Evolutionary conservation across 2,888 invertebrate genomes (phyloP).

Genomic region (Heliconius sara): DNA sequence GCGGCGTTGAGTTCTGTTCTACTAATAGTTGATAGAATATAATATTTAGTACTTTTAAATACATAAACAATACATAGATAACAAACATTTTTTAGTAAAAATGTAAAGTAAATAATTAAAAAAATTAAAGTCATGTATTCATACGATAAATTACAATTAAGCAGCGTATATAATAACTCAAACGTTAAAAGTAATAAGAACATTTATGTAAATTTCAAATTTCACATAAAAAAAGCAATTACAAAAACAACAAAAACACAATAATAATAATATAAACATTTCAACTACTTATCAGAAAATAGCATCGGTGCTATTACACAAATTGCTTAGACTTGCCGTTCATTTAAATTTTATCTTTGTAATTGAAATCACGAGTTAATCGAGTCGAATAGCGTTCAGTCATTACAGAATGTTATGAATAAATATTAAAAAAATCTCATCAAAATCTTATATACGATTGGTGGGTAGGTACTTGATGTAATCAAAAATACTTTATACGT

Average conservation of each 20-base stretch:
- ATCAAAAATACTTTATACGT: slow-evolving; percentile 62
- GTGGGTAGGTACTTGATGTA: slow-evolving; percentile 49
- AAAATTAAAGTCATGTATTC: too few relatives aligned
- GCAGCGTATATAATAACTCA: neutral
- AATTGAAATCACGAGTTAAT: slow-evolving; percentile 77
- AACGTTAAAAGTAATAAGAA: neutral
- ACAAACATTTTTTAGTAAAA: too few relatives aligned
- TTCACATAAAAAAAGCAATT: slow-evolving; percentile 24
- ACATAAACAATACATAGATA: too few relatives aligned
- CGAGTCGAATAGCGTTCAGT: slow-evolving; percentile 54
- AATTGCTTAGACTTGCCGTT: slow-evolving; percentile 51
- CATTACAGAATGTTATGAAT: slow-evolving; percentile 66
- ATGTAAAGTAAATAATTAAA: too few relatives aligned
- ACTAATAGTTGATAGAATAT: too few relatives aligned
- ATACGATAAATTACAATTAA: too few relatives aligned
- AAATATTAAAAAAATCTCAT: slow-evolving; percentile 67
- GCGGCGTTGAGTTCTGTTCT: too few relatives aligned
- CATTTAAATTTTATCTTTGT: slow-evolving; percentile 67
- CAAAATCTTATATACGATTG: slow-evolving; percentile 52
- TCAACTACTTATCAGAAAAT: slow-evolving; percentile 51
- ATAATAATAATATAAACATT: slow-evolving; percentile 30
- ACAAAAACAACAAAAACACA: slow-evolving; percentile 29
- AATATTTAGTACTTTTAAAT: too few relatives aligned
- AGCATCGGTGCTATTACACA: slow-evolving; percentile 56
- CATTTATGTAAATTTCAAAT: slow-evolving; percentile 5